Base-by-base conservation (phyloP, 2,888 invertebrate species). In the Deilephila porcellus region DNA sequence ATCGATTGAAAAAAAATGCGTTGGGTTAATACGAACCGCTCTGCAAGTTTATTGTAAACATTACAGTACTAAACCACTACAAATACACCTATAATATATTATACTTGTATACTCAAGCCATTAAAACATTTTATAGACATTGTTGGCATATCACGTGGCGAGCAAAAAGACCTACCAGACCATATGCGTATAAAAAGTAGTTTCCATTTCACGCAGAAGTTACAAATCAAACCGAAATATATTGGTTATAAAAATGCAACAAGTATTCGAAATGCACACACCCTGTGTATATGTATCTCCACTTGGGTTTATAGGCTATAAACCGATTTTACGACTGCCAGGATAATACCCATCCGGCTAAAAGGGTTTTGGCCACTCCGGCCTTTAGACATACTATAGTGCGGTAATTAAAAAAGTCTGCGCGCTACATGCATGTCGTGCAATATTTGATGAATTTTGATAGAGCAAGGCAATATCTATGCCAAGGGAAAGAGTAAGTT, bases 161-260 rank as follows among this genome's bases (percentile, higher is more conserved):
- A 19, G 52, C 70, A 37, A 45, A 59, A 71, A 56, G 11, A 59
- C 56, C 32, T 17, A 71, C 19, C 14, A 32, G 19, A 17, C 19
- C 52, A 17, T 32, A 70, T 25, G 32, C 78, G 83, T 80, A 84
- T 79, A 88, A 88, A 90, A 88, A 85, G 80, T 82, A 80, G 74
- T 78, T 76, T 77, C 81, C 81, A 88, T 87, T 88, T 87, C 84
- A 83, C 85, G 83, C 93, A 88, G 90, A 82, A 92, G 94, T 93
- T 90, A 86, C 94, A 94, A 94, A 94, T 94, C 94, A 93, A 92
- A 92, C 88, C 88, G 87, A 92, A 90, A 93, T 94, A 93, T 94
- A 93, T 94, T 90, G 93, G 91, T 91, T 92, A 91, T 94, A 94
- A 94, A 94, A 93, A 83, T 90, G 94, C 94, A 94, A 94, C 94